These are phyloP conservation scores for Argynnis bischoffii DNA, from an alignment of 2,888 invertebrate genomes.

Conservation along the genomic window DNA sequence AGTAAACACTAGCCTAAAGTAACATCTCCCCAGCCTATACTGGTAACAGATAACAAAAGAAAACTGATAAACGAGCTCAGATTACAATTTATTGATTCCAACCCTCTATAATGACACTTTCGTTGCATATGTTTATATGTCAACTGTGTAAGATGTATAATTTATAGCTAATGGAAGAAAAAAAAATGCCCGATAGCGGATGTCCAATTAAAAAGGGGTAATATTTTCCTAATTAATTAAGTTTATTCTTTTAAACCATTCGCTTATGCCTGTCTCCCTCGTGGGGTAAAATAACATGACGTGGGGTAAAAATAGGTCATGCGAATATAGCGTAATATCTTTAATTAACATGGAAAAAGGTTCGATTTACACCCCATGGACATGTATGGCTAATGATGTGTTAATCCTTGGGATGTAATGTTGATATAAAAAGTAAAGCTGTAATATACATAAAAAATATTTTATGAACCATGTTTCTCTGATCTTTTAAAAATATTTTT, in stretches of 20 bases:
- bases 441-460: background rate
- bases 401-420: conserved; percentile 11
- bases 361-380: conserved; percentile 20
- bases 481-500: background rate
- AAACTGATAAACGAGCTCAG: background rate
- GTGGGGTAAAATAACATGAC: conserved; percentile 15
- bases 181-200: conserved; percentile 24
- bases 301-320: conserved; percentile 24
- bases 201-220: conserved; percentile 26
- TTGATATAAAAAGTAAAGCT: conserved; percentile 14
- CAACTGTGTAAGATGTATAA: background rate
- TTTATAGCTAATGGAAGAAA: conserved; percentile 6
- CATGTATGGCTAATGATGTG: conserved; percentile 13
- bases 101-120: conserved; percentile 1
- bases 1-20: too few relatives aligned
- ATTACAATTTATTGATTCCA: background rate
- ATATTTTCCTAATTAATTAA: conserved; percentile 32
- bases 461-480: background rate
- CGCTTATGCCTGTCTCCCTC: conserved; percentile 15
- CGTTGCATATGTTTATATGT: background rate
- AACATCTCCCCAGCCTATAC: too few relatives aligned
- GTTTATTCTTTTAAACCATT: conserved; percentile 60
- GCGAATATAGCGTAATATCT: conserved; percentile 12
- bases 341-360: conserved; percentile 18
- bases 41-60: too few relatives aligned